Conservation (phyloP, 1,140 invertebrate species). For the Sycobia sp. region DNA sequence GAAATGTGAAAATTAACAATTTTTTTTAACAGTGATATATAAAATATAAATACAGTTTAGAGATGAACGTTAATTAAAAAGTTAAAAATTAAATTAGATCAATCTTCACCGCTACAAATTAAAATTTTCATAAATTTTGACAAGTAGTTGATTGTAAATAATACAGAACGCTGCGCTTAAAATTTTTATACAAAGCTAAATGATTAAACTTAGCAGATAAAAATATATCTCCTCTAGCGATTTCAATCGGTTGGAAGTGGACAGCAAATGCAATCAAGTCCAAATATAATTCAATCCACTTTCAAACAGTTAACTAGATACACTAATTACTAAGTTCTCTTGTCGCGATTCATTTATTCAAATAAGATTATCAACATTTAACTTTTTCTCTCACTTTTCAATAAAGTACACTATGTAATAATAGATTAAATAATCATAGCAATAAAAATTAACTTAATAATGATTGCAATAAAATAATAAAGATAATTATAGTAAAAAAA, state of each 20-base stretch:
- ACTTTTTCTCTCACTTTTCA: slow-evolving; percentile 35
- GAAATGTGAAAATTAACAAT: slow-evolving; percentile 3
- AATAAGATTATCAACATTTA: slow-evolving; percentile 29
- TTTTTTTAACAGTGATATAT: background rate
- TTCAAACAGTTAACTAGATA: too few relatives aligned
- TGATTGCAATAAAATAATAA: slow-evolving; percentile 32
- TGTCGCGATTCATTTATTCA: too few relatives aligned
- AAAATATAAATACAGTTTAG: slow-evolving; percentile 8
- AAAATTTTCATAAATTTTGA: slow-evolving; percentile 4
- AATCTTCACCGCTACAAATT: background rate
- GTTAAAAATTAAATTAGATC: background rate
- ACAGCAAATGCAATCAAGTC: background rate
- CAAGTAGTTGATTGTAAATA: background rate
- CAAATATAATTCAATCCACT: slow-evolving; percentile 10
- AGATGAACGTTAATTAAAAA: background rate
- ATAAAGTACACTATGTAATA: slow-evolving; percentile 49
- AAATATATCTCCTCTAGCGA: background rate
- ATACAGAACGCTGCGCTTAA: background rate
- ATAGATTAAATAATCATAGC: too few relatives aligned
- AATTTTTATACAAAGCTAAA: background rate
- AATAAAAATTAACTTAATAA: slow-evolving; percentile 41
- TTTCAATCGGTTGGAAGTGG: background rate
- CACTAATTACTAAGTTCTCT: too few relatives aligned
- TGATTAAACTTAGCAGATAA: background rate
- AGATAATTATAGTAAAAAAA: too few relatives aligned